phyloP scores from a whole-genome alignment of 2,113 vertebrate genomes.

The Dendropsophus ebraccatus region DNA sequence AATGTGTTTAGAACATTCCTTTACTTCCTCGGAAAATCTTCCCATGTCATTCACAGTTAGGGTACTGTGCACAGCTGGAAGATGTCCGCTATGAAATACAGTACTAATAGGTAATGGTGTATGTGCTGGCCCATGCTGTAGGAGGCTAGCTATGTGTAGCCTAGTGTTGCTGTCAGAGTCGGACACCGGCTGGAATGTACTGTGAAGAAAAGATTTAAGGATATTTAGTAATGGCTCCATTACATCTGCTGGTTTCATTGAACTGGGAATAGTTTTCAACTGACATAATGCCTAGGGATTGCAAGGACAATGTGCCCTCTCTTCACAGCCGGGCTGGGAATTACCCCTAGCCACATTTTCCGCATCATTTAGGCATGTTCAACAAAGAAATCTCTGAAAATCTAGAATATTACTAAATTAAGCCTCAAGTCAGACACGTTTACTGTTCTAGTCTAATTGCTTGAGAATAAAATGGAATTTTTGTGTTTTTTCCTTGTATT shows the following conservation, averaged over 20 bases:
- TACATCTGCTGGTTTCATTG: conserved; percentile 51
- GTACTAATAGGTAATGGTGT: background rate
- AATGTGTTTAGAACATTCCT: conserved; percentile 1
- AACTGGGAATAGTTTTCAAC: conserved; percentile 54
- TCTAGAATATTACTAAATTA: background rate
- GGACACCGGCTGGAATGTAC: conserved; percentile 39
- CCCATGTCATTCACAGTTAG: conserved; percentile 30
- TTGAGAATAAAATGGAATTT: background rate
- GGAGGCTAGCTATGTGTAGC: background rate
- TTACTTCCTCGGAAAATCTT: conserved; percentile 34
- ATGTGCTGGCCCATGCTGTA: background rate
- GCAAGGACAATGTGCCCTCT: conserved; percentile 56
- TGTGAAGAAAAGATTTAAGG: conserved; percentile 55
- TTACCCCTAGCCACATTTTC: conserved; percentile 40
- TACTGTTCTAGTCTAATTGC: background rate
- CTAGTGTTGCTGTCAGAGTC: background rate
- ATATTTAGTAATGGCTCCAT: conserved; percentile 56
- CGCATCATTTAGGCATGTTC: conserved; percentile 18
- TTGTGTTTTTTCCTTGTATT: background rate
- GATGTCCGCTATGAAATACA: conserved; percentile 6
- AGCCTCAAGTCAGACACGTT: background rate
- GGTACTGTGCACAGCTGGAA: conserved; percentile 4
- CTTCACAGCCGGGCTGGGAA: conserved; percentile 10
- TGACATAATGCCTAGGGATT: conserved; percentile 50
- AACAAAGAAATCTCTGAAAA: background rate